phyloP scores from a whole-genome alignment of 2,113 vertebrate genomes.

The Oryzias javanicus region DNA sequence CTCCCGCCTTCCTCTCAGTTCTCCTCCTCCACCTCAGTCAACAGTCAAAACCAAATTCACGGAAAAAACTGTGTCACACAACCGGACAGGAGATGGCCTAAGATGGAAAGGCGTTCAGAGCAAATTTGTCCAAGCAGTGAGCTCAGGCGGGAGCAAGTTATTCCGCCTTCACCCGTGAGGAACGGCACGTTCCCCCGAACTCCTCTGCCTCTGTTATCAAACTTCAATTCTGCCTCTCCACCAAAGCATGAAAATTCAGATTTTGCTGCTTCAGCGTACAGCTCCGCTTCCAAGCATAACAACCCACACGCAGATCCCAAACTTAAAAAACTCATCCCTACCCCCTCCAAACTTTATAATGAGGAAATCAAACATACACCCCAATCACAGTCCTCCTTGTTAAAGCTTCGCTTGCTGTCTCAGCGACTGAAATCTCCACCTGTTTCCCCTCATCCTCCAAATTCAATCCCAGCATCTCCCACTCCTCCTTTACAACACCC shows the following conservation, averaged over 20 bases:
- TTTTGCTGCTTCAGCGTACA: slow-evolving; percentile 2
- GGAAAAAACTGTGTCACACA: slow-evolving; percentile 19
- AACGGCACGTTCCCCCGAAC: slow-evolving; percentile 14
- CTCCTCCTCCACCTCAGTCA: slow-evolving; percentile 68
- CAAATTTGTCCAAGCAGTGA: slow-evolving; percentile 2
- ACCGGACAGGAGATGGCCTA: slow-evolving; percentile 4
- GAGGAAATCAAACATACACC: no score
- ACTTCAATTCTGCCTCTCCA: slow-evolving; percentile 25
- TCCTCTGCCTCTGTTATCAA: slow-evolving; percentile 39
- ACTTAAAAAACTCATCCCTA: slow-evolving; percentile 18
- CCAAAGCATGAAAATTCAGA: slow-evolving; percentile 10
- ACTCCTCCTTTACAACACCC: slow-evolving; percentile 3
- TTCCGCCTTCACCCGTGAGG: slow-evolving; percentile 37
- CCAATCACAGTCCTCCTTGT: no score
- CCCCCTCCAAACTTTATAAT: not conserved
- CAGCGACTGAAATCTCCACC: slow-evolving; percentile 1
- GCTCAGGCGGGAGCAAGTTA: slow-evolving; percentile 32
- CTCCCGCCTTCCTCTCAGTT: slow-evolving; percentile 70
- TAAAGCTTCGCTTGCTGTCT: no score
- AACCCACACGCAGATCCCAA: slow-evolving; percentile 14
- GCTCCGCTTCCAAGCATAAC: slow-evolving; percentile 3
- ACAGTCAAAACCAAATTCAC: slow-evolving; percentile 41
- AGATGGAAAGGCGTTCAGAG: slow-evolving; percentile 20
- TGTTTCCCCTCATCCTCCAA: slow-evolving; percentile 5
- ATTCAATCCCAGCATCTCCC: slow-evolving; percentile 15